Base-by-base conservation (phyloP, 2,888 invertebrate species). In the Heliconius ismenius region DNA sequence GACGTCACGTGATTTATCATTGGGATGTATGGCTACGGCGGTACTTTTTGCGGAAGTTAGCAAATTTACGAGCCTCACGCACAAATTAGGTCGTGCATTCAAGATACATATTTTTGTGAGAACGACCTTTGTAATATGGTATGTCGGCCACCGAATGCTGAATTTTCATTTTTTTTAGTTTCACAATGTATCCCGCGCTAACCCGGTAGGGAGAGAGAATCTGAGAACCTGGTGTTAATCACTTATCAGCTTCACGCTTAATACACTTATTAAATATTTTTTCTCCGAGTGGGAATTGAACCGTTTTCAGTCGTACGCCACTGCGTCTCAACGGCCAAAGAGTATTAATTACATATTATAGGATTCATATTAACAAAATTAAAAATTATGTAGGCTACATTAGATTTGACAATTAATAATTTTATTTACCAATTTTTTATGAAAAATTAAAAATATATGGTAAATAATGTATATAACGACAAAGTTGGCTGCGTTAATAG, bases 1-100 rank as follows among this genome's bases (percentile, higher is more conserved):
- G 88, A 89, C 86, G 92, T 91, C 92, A 88, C 84, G 88, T 92
- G 90, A 92, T 91, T 89, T 90, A 92, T 91, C 88, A 88, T 86
- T 85, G 77, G 86, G 86, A 93, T 91, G 89, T 91, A 92, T 88
- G 86, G 85, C 88, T 91, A 92, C 88, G 86, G 85, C 88, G 81
- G 86, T 90, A 90, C 90, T 91, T 92, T 91, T 91, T 90, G 86
- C 84, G 84, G 86, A 89, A 90, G 85, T 90, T 91, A 75, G 54
- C 72, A 76, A 88, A 91, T 90, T 90, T 90, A 91, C 87, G 89
- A 84, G 84, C 85, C 86, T 86, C 86, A 88, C 88, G 89, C 87
- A 88, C 88, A 90, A 90, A 91, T 90, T 91, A 91, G 87, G 86
- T 81, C 79, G 77, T 81, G 85, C 82, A 72, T 85, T 85, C 81